Base-by-base conservation (phyloP, 2,888 invertebrate genomes). In the Stictocephala bisonia region DNA sequence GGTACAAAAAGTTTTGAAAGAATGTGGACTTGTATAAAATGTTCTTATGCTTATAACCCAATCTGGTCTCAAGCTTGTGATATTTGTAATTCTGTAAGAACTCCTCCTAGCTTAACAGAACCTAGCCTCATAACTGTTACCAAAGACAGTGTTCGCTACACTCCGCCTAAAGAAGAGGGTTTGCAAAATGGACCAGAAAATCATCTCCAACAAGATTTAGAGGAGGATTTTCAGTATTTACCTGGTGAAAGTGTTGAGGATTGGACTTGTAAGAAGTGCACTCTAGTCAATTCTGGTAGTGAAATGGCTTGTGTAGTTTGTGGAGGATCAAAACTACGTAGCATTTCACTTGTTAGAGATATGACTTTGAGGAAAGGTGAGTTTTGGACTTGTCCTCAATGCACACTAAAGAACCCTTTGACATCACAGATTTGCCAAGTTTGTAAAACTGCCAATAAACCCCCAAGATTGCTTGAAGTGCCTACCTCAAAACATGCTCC, bases 211-310 rank as follows among this genome's bases (percentile, higher is more conserved):
- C 76, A 76, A 51, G 76, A 77, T 60, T 18, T 76, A 1, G 78
- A 77, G 15, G 71, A 75, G 29, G 78, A 78, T 56, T 75, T 77
- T 44, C 76, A 78, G 71, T 76, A 41, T 66, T 71, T 77, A 11
- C 79, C 80, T 75, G 22, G 80, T 83, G 11, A 77, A 80, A 35
- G 24, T 41, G 51, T 73, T 24, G 79, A 79, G 53, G 86, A 89
- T 75, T 97, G 96, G 96, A 89, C 93, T 13, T 97, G 96, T 83
- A 88, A 89, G 76, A 93, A 94, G 79, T 97, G 97, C 82, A 96
- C 96, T 1, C 86, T 96, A 73, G 88, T 94, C 24, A 97, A 97
- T 84, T 89, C 91, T 18, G 86, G 88, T 0, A 85, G 88, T 22
- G 89, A 90, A 0, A 86, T 89, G 74, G 90, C 91, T 0, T 97